Evolutionary conservation across 2,888 invertebrate genomes (phyloP), one percentile per base, ranked within the genome.

Genomic region (Hipparchia semele): DNA sequence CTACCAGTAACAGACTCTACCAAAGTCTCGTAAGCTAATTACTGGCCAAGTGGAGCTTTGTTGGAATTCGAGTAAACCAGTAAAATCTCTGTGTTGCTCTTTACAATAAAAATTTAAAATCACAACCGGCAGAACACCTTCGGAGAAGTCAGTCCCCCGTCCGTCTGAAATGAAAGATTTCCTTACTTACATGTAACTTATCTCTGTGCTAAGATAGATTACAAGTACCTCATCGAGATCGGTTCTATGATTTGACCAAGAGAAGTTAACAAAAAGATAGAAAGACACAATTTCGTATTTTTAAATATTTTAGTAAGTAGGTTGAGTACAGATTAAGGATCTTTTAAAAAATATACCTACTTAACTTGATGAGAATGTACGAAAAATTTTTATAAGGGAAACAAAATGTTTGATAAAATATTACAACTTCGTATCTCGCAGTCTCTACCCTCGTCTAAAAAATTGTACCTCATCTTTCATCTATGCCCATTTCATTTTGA

Each of bases 401-500:
- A 53, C 51, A 65, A 65, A 33, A 65, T 51, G 6, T 45, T 69
- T 4, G 8, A 6, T 51, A 49, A 61, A 61, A 39, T 10, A 60
- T 60, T 61, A 51, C 60, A 61, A 69, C 45, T 13, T 69, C 39
- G 60, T 69, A 69, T 33, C 60, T 59, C 69, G 69, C 33, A 12
- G 33, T 39, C 60, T n/a, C 33, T 61, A 61, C 60, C 60, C 53
- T 61, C 60, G 46, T 51, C 51, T 69, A 33, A 46, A 64, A 64
- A 70, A 62, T 64, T 6, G 53, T 62, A 56, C 56, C 70, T 56
- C 70, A 62, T 70, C 62, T 64, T 56, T 64, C 33, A 60, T 60
- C 46, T 64, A 62, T 13, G 54, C 13, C 70, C 64, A 70, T 13
- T 46, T 49, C 10, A 45, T 54, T 23, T 70, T 54, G 70, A 70